Evolutionary conservation across 2,113 vertebrate genomes (phyloP), one percentile per base, ranked within the genome.

Genomic region (Pollimyrus isidori): DNA sequence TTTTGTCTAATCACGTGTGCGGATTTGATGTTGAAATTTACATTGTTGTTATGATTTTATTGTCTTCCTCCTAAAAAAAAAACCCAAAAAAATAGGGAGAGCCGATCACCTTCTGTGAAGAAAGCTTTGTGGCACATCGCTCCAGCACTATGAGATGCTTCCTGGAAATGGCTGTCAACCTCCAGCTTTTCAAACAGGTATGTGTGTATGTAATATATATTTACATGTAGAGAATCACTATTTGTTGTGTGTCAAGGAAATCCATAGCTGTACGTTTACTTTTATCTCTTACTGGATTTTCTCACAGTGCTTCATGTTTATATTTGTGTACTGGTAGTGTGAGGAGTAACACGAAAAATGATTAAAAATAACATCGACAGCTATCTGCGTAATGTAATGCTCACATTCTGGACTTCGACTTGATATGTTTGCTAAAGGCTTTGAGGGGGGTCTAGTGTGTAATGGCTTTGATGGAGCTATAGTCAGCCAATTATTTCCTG

Each of bases 151-250:
- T 97, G 94, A 98, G 96, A 90, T 96, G 95, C 89, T 99, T 99
- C 94, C 94, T 99, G 90, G 97, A 97, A 93, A 97, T 97, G 58
- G 98, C 98, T 62, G 96, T 98, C 92, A 99, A 99, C 93, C 96
- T 99, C 92, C 98, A 99, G 52, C 97, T 99, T 88, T 99, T 99
- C 92, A 99, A 99, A 94, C 98, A 99, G 98, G 98, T 99, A 84
- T 30, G 50, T 3, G n/a, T 35, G 13, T 87, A 30, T 56, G 26
- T 80, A 80, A 80, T 39, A 80, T 80, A 39, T 7, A 35, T 80
- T 42, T 42, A 80, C 15, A 42, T 42, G 6, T 80, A 42, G 30
- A 7, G 35, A 42, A 80, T 80, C 7, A 39, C 35, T 42, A 7
- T 80, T 17, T 80, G 73, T 80, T 19, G 6, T 15, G 73, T 80